Percentiles rank a stretch among this genome's conserved stretches.
Evolutionary conservation across 2,888 invertebrate species (phyloP).

Genomic region (Spilosoma lubricipeda): DNA sequence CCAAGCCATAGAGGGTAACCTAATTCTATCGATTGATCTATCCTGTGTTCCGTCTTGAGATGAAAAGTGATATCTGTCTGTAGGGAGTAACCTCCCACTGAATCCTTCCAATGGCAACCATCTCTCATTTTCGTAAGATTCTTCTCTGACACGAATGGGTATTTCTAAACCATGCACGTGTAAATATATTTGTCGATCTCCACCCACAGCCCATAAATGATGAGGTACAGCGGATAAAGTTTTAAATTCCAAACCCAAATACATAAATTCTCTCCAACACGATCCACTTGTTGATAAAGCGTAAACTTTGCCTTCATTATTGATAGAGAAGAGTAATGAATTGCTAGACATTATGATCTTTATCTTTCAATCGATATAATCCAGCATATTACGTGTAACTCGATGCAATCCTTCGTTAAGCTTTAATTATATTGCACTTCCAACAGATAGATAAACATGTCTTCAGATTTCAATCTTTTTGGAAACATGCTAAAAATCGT

Average conservation of each 20-base stretch:
- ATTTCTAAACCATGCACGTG: conserved; percentile 96
- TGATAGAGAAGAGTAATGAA: conserved; percentile 92
- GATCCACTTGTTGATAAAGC: conserved; percentile 92
- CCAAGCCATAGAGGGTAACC: conserved; percentile 97
- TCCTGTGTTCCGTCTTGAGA: conserved; percentile 93
- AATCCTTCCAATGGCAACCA: conserved; percentile 97
- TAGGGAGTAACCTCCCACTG: conserved; percentile 92
- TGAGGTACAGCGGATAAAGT: conserved; percentile 94
- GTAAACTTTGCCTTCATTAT: conserved; percentile 95
- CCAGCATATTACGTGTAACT: not conserved
- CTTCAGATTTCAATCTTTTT: not conserved
- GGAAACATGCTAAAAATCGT: not conserved
- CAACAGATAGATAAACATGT: not conserved
- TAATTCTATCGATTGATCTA: conserved; percentile 92
- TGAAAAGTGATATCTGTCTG: conserved; percentile 95
- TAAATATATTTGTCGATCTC: conserved; percentile 96
- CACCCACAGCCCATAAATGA: conserved; percentile 97
- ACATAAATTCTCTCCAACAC: conserved; percentile 95
- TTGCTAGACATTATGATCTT: conserved; percentile 84
- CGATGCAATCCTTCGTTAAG: not conserved
- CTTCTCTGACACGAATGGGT: conserved; percentile 95
- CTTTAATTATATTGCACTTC: not conserved
- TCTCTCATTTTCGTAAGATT: conserved; percentile 97
- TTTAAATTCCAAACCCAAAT: conserved; percentile 95
- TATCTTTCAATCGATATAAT: conserved; percentile 1